Conservation (phyloP, 1,140 invertebrate species). For the Zaprionus inermis region DNA sequence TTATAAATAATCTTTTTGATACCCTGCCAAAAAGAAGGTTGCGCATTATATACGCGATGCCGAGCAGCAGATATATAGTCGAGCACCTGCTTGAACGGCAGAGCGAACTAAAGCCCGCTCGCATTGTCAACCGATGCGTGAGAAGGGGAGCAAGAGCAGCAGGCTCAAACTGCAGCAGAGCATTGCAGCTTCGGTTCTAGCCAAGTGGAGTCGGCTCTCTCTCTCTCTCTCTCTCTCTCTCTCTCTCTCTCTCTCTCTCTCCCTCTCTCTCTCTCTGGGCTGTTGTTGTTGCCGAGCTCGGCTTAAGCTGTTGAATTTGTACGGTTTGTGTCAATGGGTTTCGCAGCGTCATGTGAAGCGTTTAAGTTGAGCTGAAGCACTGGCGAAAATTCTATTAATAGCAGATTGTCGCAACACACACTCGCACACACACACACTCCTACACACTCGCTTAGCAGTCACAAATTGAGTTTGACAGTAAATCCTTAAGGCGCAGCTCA, state of each 20-base stretch:
- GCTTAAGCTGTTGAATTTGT: slow-evolving; percentile 7
- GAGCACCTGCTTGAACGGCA: neutral
- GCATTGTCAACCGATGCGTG: neutral
- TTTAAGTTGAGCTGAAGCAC: slow-evolving; percentile 38
- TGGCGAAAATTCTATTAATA: slow-evolving; percentile 61
- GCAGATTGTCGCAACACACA: slow-evolving; percentile 51
- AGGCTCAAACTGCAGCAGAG: neutral
- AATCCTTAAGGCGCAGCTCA: slow-evolving; percentile 47
- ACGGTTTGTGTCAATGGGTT: slow-evolving; percentile 2
- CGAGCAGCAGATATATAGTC: neutral
- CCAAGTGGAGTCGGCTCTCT: neutral
- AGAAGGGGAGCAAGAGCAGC: too few relatives aligned
- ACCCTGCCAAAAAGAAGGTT: slow-evolving; percentile 1
- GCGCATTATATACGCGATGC: slow-evolving; percentile 4
- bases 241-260: too few relatives aligned
- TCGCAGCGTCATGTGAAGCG: slow-evolving; percentile 27
- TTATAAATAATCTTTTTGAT: slow-evolving; percentile 37
- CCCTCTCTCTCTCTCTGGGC: too few relatives aligned
- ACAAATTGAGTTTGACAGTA: slow-evolving; percentile 43
- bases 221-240: too few relatives aligned
- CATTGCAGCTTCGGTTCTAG: neutral
- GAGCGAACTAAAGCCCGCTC: neutral
- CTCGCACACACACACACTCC: neutral
- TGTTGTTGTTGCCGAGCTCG: neutral
- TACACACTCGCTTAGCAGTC: neutral